Conservation (phyloP, 2,113 vertebrate species). For the Sinosuthora webbiana region DNA sequence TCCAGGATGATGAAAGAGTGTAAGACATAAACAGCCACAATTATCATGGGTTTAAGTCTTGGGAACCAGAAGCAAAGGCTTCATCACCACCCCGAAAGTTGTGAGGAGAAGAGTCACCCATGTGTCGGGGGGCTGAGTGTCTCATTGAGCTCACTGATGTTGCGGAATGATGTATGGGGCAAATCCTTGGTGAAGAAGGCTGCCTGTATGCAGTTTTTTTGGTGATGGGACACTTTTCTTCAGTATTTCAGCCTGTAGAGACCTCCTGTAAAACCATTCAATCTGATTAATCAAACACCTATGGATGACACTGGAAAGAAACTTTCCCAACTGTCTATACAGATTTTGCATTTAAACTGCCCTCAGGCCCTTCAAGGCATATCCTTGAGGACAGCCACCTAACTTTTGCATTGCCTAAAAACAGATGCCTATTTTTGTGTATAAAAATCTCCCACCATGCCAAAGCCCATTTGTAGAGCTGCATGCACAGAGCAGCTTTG, state of each 20-base stretch:
- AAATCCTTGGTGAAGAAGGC: neutral
- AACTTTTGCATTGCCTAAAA: neutral
- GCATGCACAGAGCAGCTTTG: accelerated
- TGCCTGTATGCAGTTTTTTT: neutral
- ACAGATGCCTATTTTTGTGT: neutral
- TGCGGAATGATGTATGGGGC: accelerated
- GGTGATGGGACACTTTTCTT: neutral
- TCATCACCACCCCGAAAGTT: accelerated
- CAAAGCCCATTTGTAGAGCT: neutral
- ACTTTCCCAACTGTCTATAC: neutral
- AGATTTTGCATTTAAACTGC: neutral
- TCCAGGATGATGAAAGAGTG: neutral
- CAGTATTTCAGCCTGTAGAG: neutral
- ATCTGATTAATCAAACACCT: neutral
- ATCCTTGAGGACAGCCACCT: neutral
- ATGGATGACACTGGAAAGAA: neutral
- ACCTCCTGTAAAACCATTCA: neutral
- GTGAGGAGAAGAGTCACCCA: neutral
- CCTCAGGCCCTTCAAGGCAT: neutral
- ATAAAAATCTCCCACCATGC: neutral
- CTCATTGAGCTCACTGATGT: neutral
- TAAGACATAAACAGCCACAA: neutral
- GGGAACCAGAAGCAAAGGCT: neutral
- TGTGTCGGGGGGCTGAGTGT: neutral
- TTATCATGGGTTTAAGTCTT: neutral